Base-by-base conservation (phyloP, 2,888 invertebrate species). In the Trichopria drosophilae region DNA sequence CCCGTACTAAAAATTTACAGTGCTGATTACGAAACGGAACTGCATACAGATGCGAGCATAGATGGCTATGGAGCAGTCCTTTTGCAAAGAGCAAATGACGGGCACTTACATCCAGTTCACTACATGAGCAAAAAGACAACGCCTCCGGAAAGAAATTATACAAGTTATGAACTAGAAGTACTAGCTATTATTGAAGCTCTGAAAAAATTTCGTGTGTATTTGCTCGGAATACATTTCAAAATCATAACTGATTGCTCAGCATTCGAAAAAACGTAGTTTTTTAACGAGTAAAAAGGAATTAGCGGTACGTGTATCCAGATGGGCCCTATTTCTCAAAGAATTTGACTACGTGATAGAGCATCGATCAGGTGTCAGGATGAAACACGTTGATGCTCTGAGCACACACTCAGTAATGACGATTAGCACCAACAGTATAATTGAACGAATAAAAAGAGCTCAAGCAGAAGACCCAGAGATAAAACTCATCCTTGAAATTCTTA, bases 331-430 rank as follows among this genome's bases (percentile, higher is more conserved):
- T 4, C 9, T 56, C 1, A 50, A 50, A 16, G 50, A 56, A 2
- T 53, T 40, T 10, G 13, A 35, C 0, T 56, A 56, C 10, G 10
- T 12, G 0, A 32, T 56, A 6, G 45, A 53, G 13, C 53, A 56
- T 24, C 19, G 53, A 7, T 3, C 44, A 0, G 48, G 56, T 1
- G 22, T 15, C 0, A n/a, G 7, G 1, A 46, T 55, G 49, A 7
- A 6, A 7, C 55, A 55, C 6, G 52, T 47, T 0, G 56, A 56
- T n/a, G 47, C 53, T 6, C 16, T 56, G 3, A 56, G 51, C 12
- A n/a, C 49, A 2, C 28, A 35, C 13, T 42, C 53, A 9, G 28
- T 36, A 6, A 36, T 46, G 20, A 18, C 19, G 23, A 23, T 31
- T n/a, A n/a, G n/a, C n/a, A n/a, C n/a, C n/a, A 9, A 13, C 15